phyloP scores from a whole-genome alignment of 2,113 vertebrate species.

The Ailurus styani region DNA sequence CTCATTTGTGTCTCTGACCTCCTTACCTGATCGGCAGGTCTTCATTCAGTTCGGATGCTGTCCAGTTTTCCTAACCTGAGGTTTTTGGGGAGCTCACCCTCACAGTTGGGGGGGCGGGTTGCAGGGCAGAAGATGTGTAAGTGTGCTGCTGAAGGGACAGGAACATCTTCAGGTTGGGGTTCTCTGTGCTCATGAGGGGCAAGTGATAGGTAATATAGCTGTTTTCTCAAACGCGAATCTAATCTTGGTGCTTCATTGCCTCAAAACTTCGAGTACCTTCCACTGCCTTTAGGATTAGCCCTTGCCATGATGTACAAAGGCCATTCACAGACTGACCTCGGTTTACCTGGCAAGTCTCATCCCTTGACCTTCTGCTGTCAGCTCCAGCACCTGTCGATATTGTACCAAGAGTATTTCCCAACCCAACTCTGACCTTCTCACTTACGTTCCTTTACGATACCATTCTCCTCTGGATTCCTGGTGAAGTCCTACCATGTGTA shows the following conservation, averaged over 20 bases:
- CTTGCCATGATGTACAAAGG: fast-evolving
- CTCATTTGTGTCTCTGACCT: not conserved
- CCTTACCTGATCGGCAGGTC: not conserved
- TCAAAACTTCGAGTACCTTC: not conserved
- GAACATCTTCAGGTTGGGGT: not conserved
- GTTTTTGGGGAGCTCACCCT: not conserved
- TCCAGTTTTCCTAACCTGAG: not conserved
- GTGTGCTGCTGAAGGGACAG: not conserved
- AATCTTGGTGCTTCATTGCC: not conserved
- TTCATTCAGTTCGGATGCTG: not conserved
- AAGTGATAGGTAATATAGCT: not conserved
- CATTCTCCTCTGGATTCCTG: not conserved
- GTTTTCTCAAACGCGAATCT: not conserved
- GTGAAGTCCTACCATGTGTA: not conserved
- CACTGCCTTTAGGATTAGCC: not conserved
- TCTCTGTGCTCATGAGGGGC: fast-evolving
- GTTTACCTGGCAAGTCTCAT: not conserved
- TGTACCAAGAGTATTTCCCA: not conserved
- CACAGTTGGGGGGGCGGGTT: too few relatives aligned
- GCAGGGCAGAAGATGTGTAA: not conserved
- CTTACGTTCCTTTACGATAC: fast-evolving
- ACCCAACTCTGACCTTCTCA: not conserved
- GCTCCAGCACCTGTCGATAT: not conserved
- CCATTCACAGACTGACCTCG: not conserved
- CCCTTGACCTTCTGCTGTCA: not conserved